phyloP scores from a whole-genome alignment of 2,797 vertebrate genomes.

The Acanthurus leucopareius region DNA sequence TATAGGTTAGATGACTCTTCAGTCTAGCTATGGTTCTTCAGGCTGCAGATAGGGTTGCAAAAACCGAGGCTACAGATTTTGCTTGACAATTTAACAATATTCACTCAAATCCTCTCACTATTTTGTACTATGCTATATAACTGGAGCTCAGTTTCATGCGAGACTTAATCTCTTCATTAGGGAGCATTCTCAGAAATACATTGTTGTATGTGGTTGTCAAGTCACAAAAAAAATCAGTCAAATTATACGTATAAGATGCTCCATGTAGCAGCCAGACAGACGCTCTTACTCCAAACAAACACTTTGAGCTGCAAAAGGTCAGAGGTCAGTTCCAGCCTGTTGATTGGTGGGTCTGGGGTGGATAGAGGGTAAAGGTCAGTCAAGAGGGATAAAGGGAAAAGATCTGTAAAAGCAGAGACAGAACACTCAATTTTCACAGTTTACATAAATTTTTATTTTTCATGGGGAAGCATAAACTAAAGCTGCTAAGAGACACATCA shows the following conservation, averaged over 20 bases:
- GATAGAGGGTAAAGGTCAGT: slow-evolving; percentile 5
- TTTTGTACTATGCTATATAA: too few species aligned
- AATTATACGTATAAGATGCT: background rate
- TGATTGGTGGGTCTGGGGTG: background rate
- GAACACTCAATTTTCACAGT: too few species aligned
- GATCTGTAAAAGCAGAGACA: background rate
- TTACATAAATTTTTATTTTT: too few species aligned
- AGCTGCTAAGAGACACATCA: too few species aligned
- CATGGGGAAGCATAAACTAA: too few species aligned
- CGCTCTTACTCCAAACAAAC: background rate
- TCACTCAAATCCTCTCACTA: background rate
- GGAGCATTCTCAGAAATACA: too few species aligned
- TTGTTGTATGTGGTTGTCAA: background rate
- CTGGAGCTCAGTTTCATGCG: too few species aligned
- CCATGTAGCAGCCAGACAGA: background rate
- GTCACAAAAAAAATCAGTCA: background rate
- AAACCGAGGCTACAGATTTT: background rate
- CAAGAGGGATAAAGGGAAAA: background rate
- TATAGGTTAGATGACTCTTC: background rate
- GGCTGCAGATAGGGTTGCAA: slow-evolving; percentile 4
- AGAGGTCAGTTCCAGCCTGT: background rate
- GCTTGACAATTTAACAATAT: slow-evolving; percentile 13
- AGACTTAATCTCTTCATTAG: too few species aligned
- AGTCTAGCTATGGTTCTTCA: background rate
- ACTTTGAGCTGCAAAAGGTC: slow-evolving; percentile 10